Base-by-base conservation (phyloP, 2,888 invertebrate species). In the Mongoloraphidia duomilia region DNA sequence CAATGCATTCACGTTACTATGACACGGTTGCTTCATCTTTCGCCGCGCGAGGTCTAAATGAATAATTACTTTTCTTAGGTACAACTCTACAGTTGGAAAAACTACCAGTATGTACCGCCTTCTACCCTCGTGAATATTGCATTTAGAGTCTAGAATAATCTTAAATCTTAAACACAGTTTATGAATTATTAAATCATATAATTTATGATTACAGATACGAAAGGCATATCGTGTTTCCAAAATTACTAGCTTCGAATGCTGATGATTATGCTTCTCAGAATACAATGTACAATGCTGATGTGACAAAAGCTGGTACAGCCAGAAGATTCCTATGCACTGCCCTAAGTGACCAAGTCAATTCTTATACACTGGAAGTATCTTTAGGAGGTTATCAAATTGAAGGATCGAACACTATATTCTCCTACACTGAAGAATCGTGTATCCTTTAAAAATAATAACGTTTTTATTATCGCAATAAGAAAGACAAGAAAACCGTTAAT, bases 371-470 rank as follows among this genome's bases (percentile, higher is more conserved):
- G 58, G 83, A 93, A 63, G 89, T 91, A 1, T 95, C 95, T 9
- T 80, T 93, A 72, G 88, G 84, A 58, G 94, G 94, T n/a, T 87
- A 91, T 60, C 78, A 78, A 60, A 68, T 83, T 12, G 79, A 80
- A 46, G 77, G 80, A 43, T 75, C 79, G 4, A 76, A 84, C 47
- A 80, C 79, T 1, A 73, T 84, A 50, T 74, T 89, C 49, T 84
- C 90, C 35, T 96, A 95, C 64, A 94, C 88, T 38, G 94, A 95
- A 73, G 93, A 94, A 59, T 84, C 86, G 57, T 96, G 95, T 95
- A 89, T 89, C 88, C 86, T 86, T 79, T 66, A 47, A 5, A 45
- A 47, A 34, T 26, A 26, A 26, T 26, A 26, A 26, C 26, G 26
- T 26, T 26, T 26, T 26, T 26, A 26, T 6, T 5, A 26, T 26